phyloP scores from a whole-genome alignment of 2,888 invertebrate species.

The Heteromyza rotundicornis region DNA sequence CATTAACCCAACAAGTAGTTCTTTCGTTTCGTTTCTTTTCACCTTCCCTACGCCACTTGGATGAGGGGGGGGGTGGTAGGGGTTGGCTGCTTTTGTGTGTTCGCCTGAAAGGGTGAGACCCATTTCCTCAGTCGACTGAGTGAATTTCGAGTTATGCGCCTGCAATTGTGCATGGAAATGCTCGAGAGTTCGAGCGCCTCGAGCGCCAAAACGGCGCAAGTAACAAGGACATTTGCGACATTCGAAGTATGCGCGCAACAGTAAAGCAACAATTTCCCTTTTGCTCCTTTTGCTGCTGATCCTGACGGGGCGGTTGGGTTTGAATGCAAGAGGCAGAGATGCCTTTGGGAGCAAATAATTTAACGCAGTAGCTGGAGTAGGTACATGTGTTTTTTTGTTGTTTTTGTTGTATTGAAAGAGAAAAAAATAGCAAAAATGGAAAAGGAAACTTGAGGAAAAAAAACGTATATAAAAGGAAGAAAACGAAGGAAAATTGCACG shows the following conservation, averaged over 20 bases:
- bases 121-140: not conserved
- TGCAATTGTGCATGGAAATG: constrained; percentile 12
- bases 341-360: constrained; percentile 12
- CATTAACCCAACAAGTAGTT: constrained; percentile 46
- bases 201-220: not conserved
- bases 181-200: not conserved
- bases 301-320: not conserved
- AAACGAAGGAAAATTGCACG: not conserved
- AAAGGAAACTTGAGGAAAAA: too few species aligned
- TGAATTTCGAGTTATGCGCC: constrained; percentile 8
- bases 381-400: too few species aligned
- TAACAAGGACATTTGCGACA: constrained; percentile 29
- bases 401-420: too few species aligned
- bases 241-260: constrained; percentile 15
- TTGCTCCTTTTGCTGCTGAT: not conserved
- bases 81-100: too few species aligned
- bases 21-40: too few species aligned
- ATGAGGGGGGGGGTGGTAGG: too few species aligned
- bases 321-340: not conserved
- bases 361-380: constrained; percentile 3
- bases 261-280: constrained; percentile 21
- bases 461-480: not conserved
- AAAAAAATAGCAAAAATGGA: constrained; percentile 8
- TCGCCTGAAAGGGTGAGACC: not conserved
- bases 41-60: too few species aligned